Base-by-base conservation (phyloP, 2,888 invertebrate genomes). In the Leptinotarsa rubiginosa region DNA sequence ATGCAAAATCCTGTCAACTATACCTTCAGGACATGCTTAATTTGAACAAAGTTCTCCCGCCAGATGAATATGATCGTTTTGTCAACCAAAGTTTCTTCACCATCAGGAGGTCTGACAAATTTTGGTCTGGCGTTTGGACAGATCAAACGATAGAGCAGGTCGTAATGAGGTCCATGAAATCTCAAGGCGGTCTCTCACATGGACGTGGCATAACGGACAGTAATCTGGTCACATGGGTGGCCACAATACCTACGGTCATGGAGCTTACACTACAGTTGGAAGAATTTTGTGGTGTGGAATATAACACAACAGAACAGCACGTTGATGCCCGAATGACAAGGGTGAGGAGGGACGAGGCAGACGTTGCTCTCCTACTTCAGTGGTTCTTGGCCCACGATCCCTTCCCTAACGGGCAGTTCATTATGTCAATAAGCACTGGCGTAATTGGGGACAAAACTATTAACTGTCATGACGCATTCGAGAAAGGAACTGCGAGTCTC, bases 21-120 rank as follows among this genome's bases (percentile, higher is more conserved):
- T 65, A 74, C 54, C 72, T 79, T 16, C 76, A 79, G 65, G 76
- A 78, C 56, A 78, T 79, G 78, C 16, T 73, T 4, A 62, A 50
- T 62, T 72, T 78, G 54, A 3, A 72, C 50, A 20, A 73, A 49
- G 69, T 64, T 10, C 71, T 76, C 56, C 52, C 71, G 69, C 68
- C 68, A 47, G 64, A 65, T 67, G 70, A 69, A 70, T 75, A 67
- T 68, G 64, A 68, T 16, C 65, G 50, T 16, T 75, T 77, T 70
- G 65, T 65, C 20, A 69, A 62, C 52, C 25, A 72, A 65, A 69
- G 74, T 47, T 69, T 66, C 50, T 78, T 73, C 68, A 74, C 78
- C 18, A 64, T 78, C 18, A 71, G 75, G 68, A 74, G 78, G 20
- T 65, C 72, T 52, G 71, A 77, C 47, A 76, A 73, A 56, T 73